phyloP scores from a whole-genome alignment of 2,888 invertebrate species.

The Scaptodrosophila latifasciaeformis region DNA sequence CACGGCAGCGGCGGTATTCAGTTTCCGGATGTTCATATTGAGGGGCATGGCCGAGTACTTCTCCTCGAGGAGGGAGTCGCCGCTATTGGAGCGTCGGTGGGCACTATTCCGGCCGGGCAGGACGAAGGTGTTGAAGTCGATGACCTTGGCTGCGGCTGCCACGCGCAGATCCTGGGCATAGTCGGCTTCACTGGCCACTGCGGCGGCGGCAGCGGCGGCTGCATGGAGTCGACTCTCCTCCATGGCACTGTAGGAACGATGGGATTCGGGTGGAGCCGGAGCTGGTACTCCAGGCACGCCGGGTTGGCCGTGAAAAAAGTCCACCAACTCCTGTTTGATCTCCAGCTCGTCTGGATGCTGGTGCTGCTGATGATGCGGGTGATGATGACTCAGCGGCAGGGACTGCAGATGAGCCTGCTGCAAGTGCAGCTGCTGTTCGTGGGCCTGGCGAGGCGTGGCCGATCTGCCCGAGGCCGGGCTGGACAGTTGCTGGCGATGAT shows the following conservation, averaged over 20 bases:
- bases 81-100: slow-evolving; percentile 36
- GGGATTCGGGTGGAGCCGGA: slow-evolving; percentile 68
- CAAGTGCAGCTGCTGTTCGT: slow-evolving; percentile 47
- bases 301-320: slow-evolving; percentile 67
- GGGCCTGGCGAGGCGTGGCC: slow-evolving; percentile 49
- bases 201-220: slow-evolving; percentile 7
- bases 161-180: slow-evolving; percentile 72
- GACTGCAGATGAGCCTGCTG: slow-evolving; percentile 21
- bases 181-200: slow-evolving; percentile 44
- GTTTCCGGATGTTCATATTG: slow-evolving; percentile 69
- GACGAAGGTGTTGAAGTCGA: slow-evolving; percentile 65
- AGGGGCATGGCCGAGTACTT: slow-evolving; percentile 46
- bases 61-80: slow-evolving; percentile 20
- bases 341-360: slow-evolving; percentile 61
- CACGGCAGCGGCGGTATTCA: slow-evolving; percentile 39
- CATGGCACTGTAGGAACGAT: slow-evolving; percentile 71
- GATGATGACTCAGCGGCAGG: slow-evolving; percentile 24
- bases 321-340: slow-evolving; percentile 72
- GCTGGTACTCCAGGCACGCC: slow-evolving; percentile 35
- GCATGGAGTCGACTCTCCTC: slow-evolving; percentile 66
- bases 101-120: slow-evolving; percentile 57
- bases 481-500: slow-evolving; percentile 52
- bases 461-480: slow-evolving; percentile 48
- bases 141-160: slow-evolving; percentile 61
- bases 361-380: slow-evolving; percentile 12